These are phyloP conservation scores for Cheilosia vulpina DNA, from an alignment of 2,888 invertebrate genomes.

Conservation along the genomic window DNA sequence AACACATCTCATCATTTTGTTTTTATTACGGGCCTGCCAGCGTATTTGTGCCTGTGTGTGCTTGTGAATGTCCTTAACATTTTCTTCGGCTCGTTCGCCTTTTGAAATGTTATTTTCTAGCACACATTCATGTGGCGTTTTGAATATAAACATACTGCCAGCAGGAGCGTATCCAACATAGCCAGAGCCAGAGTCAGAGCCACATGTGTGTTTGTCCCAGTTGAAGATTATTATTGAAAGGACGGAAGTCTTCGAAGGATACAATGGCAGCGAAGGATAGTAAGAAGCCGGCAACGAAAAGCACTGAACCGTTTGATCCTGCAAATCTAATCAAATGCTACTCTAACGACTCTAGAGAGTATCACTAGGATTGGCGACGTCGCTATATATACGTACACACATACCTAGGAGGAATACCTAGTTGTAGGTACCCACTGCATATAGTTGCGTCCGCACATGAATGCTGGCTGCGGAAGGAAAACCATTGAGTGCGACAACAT, in stretches of 20 bases:
- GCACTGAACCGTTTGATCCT: conserved; percentile 67
- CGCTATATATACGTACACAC: too few relatives aligned
- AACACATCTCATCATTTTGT: conserved; percentile 68
- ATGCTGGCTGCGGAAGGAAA: conserved; percentile 29
- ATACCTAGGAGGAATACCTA: too few relatives aligned
- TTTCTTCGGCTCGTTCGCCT: conserved; percentile 48
- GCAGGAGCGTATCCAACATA: conserved; percentile 6
- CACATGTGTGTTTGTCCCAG: conserved; percentile 34
- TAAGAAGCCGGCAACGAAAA: conserved; percentile 36
- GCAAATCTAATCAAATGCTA: conserved; percentile 69
- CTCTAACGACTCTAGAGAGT: conserved; percentile 44
- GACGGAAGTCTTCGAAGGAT: conserved; percentile 42
- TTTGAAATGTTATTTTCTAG: conserved; percentile 53
- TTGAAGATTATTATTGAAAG: conserved; percentile 57
- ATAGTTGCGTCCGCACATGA: conserved; percentile 5
- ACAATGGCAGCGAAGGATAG: background rate
- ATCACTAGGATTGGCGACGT: conserved; percentile 23
- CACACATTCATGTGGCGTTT: conserved; percentile 47
- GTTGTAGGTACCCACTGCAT: background rate
- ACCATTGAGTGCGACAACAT: conserved; percentile 47
- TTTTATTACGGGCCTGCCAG: conserved; percentile 36
- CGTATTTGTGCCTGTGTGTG: background rate
- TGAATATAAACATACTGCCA: conserved; percentile 43
- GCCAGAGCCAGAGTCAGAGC: background rate
- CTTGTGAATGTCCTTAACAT: conserved; percentile 51